Conservation (phyloP, 1,140 invertebrate genomes). For the Wasmannia auropunctata region DNA sequence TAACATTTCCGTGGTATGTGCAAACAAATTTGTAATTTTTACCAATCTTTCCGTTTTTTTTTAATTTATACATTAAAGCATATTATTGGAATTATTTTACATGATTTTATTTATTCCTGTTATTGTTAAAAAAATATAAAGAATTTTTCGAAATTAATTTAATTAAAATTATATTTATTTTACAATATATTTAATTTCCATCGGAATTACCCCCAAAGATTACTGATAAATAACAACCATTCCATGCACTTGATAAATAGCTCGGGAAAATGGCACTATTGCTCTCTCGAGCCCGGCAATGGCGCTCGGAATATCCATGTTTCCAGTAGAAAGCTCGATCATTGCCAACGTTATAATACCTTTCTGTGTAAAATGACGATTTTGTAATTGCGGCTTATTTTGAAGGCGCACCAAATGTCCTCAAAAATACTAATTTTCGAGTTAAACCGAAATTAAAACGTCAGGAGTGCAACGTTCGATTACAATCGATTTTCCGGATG, state of each 20-base stretch:
- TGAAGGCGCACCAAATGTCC: not conserved
- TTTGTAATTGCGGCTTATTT: not conserved
- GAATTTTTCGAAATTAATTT: not conserved
- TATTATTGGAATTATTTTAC: not conserved
- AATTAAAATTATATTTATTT: slow-evolving; percentile 7
- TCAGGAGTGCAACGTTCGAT: slow-evolving; percentile 15
- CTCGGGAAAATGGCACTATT: slow-evolving; percentile 18
- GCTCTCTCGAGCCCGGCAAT: slow-evolving; percentile 11
- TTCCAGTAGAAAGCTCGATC: slow-evolving; percentile 33
- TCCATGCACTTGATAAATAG: slow-evolving; percentile 24
- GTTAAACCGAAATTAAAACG: slow-evolving; percentile 33
- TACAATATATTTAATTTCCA: slow-evolving; percentile 1
- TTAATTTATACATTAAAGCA: not conserved
- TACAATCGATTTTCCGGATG: slow-evolving; percentile 38
- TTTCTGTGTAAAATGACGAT: slow-evolving; percentile 25
- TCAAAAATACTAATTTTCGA: not conserved
- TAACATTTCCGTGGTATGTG: not conserved
- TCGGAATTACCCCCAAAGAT: slow-evolving; percentile 1
- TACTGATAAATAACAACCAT: not conserved
- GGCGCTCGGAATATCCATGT: not conserved
- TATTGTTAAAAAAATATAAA: not conserved
- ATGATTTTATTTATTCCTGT: not conserved
- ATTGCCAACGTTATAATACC: slow-evolving; percentile 9
- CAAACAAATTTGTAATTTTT: slow-evolving; percentile 3
- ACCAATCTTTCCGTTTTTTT: not conserved